Evolutionary conservation across 53 echinoderm and acorn worm genomes (phyloP).

Genomic region (Antedon mediterranea): DNA sequence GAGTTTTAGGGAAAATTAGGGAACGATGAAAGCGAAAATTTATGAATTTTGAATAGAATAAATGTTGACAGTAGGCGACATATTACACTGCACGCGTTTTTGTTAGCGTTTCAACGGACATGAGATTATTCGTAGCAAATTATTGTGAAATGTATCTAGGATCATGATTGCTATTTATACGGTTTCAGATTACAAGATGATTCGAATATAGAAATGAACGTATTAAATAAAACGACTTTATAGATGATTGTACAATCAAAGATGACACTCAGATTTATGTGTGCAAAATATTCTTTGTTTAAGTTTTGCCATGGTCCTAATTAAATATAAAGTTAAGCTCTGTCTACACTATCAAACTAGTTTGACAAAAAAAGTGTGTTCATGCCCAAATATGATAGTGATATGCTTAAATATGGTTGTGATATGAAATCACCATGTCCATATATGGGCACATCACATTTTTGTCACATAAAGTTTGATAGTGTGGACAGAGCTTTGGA

Average conservation of each 20-base stretch:
- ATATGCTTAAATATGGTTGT: too few relatives aligned
- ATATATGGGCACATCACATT: too few relatives aligned
- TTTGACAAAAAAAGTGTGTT: too few relatives aligned
- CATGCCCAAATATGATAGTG: too few relatives aligned
- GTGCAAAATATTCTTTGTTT: background rate
- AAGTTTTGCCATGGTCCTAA: too few relatives aligned
- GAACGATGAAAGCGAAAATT: background rate
- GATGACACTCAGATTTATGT: background rate
- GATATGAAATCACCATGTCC: too few relatives aligned
- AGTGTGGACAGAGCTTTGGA: too few relatives aligned
- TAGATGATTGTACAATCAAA: background rate
- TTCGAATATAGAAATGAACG: background rate
- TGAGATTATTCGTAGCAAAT: background rate
- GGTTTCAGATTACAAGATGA: background rate
- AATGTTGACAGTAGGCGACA: background rate
- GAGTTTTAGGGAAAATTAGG: background rate
- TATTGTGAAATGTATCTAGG: background rate
- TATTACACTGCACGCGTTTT: background rate
- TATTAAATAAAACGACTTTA: background rate
- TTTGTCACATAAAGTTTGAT: too few relatives aligned
- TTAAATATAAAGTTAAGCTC: too few relatives aligned
- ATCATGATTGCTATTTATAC: background rate
- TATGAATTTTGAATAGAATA: background rate
- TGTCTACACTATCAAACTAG: too few relatives aligned
- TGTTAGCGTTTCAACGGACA: background rate